These are phyloP conservation scores for Erpornis zantholeuca DNA, from an alignment of 2,113 vertebrate genomes.

Conservation along the genomic window DNA sequence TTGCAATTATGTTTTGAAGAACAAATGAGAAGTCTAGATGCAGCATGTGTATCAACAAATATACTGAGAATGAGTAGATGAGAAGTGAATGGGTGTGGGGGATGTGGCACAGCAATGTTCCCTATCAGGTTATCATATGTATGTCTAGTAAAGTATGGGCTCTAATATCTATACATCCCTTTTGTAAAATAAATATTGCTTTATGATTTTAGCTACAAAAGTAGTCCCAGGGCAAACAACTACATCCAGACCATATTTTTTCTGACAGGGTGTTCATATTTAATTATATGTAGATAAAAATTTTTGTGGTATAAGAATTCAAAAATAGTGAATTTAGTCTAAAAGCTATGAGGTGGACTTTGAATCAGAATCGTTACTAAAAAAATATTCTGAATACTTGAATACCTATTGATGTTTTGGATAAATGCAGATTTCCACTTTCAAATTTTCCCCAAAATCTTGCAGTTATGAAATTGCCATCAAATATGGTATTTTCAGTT, in stretches of 20 bases:
- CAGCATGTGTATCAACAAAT: neutral
- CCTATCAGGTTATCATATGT: too few species aligned
- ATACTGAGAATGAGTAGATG: neutral
- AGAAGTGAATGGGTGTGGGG: neutral
- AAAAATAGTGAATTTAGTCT: neutral
- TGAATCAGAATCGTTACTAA: neutral
- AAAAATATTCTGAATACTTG: neutral
- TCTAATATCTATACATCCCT: neutral
- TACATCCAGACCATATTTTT: neutral
- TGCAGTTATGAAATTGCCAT: neutral
- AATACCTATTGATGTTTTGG: neutral
- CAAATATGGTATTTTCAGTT: neutral
- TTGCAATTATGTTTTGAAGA: constrained; percentile 39
- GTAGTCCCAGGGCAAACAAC: neutral
- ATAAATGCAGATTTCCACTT: neutral
- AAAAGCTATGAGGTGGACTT: neutral
- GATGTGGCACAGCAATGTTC: neutral
- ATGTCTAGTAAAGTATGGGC: neutral
- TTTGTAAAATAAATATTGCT: neutral
- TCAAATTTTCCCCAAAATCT: neutral
- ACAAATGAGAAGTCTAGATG: constrained; percentile 15
- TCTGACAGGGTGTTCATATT: neutral
- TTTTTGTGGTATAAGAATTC: neutral
- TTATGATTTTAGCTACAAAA: neutral
- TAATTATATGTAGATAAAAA: neutral